Evolutionary conservation across 2,888 invertebrate species (phyloP).

Genomic region (Cheilosia pagana): DNA sequence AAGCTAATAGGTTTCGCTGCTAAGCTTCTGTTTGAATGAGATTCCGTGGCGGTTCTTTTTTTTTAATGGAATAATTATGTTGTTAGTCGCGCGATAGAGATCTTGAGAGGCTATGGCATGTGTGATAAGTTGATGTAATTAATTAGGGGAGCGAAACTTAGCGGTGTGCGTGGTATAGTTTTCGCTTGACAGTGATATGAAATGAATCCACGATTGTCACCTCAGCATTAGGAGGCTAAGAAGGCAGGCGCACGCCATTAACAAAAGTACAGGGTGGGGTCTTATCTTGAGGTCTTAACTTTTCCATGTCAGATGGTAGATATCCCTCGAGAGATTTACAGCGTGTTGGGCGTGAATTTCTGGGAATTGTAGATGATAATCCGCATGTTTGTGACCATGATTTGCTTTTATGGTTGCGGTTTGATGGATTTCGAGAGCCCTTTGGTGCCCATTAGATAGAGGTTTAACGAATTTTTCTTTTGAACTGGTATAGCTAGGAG

Average conservation of each 20-base stretch:
- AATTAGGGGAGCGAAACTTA: constrained; percentile 24
- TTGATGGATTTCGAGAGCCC: too few species aligned
- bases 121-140: constrained; percentile 35
- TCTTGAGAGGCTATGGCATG: constrained; percentile 7
- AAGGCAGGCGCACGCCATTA: background rate
- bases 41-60: constrained; percentile 14
- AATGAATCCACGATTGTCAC: constrained; percentile 41
- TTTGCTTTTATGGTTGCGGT: too few species aligned
- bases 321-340: too few species aligned
- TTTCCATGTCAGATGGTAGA: too few species aligned
- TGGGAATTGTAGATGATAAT: background rate
- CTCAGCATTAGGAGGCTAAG: constrained; percentile 19
- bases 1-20: constrained; percentile 50
- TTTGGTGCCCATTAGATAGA: too few species aligned
- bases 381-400: background rate
- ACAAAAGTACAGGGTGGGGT: background rate
- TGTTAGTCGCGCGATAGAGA: constrained; percentile 47
- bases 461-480: too few species aligned
- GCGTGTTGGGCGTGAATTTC: constrained; percentile 9
- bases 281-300: background rate
- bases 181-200: background rate
- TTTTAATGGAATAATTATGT: constrained; percentile 60
- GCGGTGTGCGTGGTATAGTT: constrained; percentile 16
- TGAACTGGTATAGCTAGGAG: too few species aligned
- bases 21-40: constrained; percentile 33